Evolutionary conservation across 2,113 vertebrate genomes (phyloP).

Genomic region (Eptesicus fuscus): DNA sequence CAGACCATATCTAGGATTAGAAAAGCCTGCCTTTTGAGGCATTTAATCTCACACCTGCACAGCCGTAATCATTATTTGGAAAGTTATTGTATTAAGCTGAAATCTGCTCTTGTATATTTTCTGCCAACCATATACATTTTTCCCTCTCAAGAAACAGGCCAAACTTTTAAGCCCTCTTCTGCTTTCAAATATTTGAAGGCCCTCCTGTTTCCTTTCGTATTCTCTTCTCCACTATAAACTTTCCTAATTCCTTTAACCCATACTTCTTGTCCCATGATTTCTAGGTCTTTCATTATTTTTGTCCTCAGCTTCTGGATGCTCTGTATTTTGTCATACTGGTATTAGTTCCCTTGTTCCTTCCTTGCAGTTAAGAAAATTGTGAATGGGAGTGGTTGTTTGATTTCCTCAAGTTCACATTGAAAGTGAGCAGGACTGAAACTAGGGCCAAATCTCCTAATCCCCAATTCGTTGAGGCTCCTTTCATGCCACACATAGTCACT

Average conservation of each 20-base stretch:
- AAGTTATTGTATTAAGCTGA: background rate
- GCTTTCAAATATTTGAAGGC: background rate
- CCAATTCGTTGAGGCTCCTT: accelerated
- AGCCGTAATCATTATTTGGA: background rate
- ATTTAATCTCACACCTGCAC: background rate
- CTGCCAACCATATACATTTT: background rate
- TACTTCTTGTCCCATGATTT: background rate
- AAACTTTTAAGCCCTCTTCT: background rate
- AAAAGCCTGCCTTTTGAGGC: background rate
- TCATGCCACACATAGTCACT: background rate
- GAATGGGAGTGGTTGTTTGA: background rate
- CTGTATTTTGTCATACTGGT: background rate
- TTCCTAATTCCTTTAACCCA: background rate
- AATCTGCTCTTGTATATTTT: background rate
- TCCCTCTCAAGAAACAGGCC: background rate
- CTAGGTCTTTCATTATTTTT: background rate
- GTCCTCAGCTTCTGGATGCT: background rate
- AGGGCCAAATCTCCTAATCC: background rate
- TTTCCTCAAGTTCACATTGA: background rate
- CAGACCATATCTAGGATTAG: background rate
- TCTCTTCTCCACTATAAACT: background rate
- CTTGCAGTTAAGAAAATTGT: background rate
- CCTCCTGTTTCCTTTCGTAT: background rate
- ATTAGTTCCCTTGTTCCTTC: accelerated
- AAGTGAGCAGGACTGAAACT: background rate